Percentiles rank a stretch among this genome's conserved stretches.
These are phyloP conservation scores for Girardinichthys multiradiatus DNA, from an alignment of 2,113 vertebrate species.

Conservation along the genomic window DNA sequence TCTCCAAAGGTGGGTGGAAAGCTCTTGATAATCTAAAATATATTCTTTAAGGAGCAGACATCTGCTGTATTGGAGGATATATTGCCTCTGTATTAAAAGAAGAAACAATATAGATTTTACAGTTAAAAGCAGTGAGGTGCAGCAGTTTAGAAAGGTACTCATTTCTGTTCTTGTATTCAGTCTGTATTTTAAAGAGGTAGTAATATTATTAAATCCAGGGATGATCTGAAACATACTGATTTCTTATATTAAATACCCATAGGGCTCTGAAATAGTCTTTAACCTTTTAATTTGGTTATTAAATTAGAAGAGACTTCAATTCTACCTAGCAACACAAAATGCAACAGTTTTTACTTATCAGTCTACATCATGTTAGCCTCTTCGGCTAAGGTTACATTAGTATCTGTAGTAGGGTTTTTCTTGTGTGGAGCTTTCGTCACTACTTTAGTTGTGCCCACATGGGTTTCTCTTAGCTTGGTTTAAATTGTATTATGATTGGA, in stretches of 20 bases:
- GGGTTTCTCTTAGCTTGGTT: background rate
- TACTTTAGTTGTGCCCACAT: constrained; percentile 6
- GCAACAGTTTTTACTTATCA: background rate
- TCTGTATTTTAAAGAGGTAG: too few species aligned
- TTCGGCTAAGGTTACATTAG: constrained; percentile 32
- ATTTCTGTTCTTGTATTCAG: background rate
- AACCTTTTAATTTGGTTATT: too few species aligned
- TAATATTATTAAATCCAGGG: too few species aligned
- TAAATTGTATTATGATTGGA: background rate
- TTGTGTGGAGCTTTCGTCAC: constrained; percentile 7
- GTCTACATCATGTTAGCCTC: constrained; percentile 10
- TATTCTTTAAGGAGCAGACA: constrained; percentile 22
- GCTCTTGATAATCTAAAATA: constrained; percentile 10
- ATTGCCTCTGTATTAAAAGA: background rate
- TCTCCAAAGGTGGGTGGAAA: constrained; percentile 24
- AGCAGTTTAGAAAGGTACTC: background rate
- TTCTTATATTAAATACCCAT: too few species aligned
- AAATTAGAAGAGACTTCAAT: too few species aligned
- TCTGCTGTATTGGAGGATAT: background rate
- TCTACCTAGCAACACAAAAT: background rate
- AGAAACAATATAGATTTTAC: background rate
- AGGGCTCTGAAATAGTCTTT: too few species aligned
- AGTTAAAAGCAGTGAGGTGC: background rate
- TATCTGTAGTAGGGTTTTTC: constrained; percentile 27
- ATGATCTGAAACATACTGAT: too few species aligned